Evolutionary conservation across 2,888 invertebrate species (phyloP), one percentile per base, ranked within the genome.

Genomic region (Pelosia muscerda): DNA sequence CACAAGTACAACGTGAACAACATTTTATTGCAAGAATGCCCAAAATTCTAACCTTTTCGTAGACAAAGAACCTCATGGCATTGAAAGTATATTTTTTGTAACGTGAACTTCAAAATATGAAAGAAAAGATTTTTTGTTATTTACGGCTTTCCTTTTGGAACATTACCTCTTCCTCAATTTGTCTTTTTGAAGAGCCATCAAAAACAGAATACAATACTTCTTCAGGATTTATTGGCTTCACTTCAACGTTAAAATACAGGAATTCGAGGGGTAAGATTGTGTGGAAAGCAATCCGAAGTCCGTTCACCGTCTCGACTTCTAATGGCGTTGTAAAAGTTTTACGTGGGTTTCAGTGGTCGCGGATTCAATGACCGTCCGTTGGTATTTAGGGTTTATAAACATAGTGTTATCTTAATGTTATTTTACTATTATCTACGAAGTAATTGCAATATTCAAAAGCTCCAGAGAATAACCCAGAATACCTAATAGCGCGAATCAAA

Each of bases 301-400:
- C 86, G 73, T 88, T 87, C 87, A 85, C 85, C 83, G 88, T 79
- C 86, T 81, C 79, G 81, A 69, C 81, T 72, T 71, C 81, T 87
- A 90, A 90, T 88, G 84, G 85, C 82, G 79, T 81, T 85, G 84
- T 89, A 84, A 89, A 88, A 89, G 81, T 87, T 90, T 88, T 87
- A 89, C 86, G 86, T 72, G 77, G 76, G 72, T 76, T 79, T 78
- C 80, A 74, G 69, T 81, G 66, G 73, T 72, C 73, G 60, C 69
- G 76, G 70, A 68, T 71, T 73, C 75, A 76, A 66, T 77, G 79
- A 74, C 73, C 71, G 69, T 69, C 42, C 42, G 42, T 56, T 55
- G 66, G 49, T 70, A 73, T 74, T 74, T 74, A 74, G 74, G 71
- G 75, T 75, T 76, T 68, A 79, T 69, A 68, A n/a, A n/a, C n/a